Base-by-base conservation (phyloP, 1,140 invertebrate species). In the Limonius californicus region DNA sequence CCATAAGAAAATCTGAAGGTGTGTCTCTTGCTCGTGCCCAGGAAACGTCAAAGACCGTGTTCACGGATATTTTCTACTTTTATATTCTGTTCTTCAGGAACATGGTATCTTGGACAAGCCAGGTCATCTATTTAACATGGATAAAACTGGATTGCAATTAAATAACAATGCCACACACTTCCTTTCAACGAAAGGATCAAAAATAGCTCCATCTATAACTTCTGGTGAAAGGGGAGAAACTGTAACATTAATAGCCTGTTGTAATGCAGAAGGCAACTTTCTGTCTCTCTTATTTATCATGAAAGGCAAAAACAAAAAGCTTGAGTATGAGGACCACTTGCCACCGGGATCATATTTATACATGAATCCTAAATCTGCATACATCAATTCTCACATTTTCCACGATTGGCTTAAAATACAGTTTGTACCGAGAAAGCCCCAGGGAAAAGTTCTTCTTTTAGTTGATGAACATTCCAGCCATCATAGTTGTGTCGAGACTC, bases 381-480 rank as follows among this genome's bases (percentile, higher is more conserved):
- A 68, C 57, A 66, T 72, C 19, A 69, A 59, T 32, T 18, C 59
- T n/a, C 62, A 70, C 8, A 30, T 73, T 20, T 72, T 72, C 55
- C 30, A 55, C 6, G 62, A 66, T 14, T 74, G 71, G 71, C 35
- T 74, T 2, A 55, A 59, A 50, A 56, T 64, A 19, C 43, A 67
- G 21, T 79, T 78, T 66, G 18, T 77, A 30, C 72, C 70, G 9
- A 58, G 54, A 15, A 79, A 78, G 60, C 66, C 65, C 6, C 20
- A 27, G 9, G 74, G 74, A 45, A 77, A 76, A 59, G 71, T 71
- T 50, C 27, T 76, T 3, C 43, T 76, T 8, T 70, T 79, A 63
- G 65, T 80, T 54, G 77, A 80, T 64, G 73, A 75, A 16, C 74
- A 79, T 62, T 61, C 69, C 20, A 76, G 74, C 11, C 74, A 73